A percentile compares a stretch with the other conserved stretches of the same genome.
Conservation (phyloP, 2,888 invertebrate genomes). For the Piscicola geometra region DNA sequence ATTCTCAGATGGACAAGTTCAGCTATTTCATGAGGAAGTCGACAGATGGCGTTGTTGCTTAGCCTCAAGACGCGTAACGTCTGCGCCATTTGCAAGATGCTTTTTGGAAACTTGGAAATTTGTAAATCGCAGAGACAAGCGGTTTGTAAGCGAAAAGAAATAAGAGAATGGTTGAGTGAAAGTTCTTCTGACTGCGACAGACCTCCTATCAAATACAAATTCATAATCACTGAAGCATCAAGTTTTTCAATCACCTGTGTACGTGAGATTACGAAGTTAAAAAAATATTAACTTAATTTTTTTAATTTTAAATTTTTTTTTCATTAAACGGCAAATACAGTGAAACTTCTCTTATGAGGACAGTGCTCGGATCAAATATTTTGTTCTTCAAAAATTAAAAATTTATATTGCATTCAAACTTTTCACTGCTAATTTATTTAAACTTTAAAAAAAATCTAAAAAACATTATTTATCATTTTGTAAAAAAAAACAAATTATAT, state of each 20-base stretch:
- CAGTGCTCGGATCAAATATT: too few species aligned
- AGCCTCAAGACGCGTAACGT: slow-evolving; percentile 16
- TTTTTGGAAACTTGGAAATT: slow-evolving; percentile 3
- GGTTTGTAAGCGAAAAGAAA: slow-evolving; percentile 3
- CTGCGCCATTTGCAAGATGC: slow-evolving; percentile 13
- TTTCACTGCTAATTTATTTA: too few species aligned
- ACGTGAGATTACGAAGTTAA: too few species aligned
- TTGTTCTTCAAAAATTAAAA: too few species aligned
- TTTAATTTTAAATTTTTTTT: too few species aligned
- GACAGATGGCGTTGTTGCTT: slow-evolving; percentile 3
- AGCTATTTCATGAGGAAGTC: slow-evolving; percentile 10
- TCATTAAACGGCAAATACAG: too few species aligned
- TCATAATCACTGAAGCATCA: background rate
- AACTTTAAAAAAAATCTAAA: too few species aligned
- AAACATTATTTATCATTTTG: too few species aligned
- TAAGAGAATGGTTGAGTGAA: slow-evolving; percentile 1
- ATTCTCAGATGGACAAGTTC: slow-evolving; percentile 13
- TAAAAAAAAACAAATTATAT: too few species aligned
- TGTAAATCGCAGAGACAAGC: background rate
- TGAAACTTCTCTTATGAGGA: too few species aligned
- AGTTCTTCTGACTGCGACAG: background rate
- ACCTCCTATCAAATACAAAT: slow-evolving; percentile 26
- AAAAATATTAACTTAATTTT: too few species aligned
- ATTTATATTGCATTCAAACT: too few species aligned
- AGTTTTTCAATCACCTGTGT: background rate